Conservation (phyloP, 2,797 vertebrate genomes). For the Columba guinea region DNA sequence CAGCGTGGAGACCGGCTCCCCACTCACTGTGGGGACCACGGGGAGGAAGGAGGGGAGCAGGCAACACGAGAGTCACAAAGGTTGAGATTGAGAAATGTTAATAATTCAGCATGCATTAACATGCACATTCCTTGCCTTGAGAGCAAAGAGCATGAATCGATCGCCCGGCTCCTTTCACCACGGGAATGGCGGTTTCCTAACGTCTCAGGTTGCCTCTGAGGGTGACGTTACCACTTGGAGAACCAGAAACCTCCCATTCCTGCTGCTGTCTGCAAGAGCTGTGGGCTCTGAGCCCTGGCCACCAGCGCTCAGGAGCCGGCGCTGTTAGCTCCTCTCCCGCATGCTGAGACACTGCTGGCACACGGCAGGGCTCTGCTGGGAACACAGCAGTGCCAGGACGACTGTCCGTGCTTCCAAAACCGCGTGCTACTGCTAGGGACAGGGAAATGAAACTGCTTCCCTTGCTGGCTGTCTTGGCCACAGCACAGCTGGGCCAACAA, state of each 20-base stretch:
- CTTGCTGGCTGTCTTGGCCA: neutral
- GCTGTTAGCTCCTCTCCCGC: neutral
- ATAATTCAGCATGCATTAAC: slow-evolving; percentile 77
- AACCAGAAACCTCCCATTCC: neutral
- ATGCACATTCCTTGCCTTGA: slow-evolving; percentile 61
- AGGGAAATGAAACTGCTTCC: neutral
- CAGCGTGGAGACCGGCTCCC: neutral
- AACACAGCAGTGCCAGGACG: neutral
- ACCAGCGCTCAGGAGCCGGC: neutral
- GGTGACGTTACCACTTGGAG: slow-evolving; percentile 39
- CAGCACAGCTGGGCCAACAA: neutral
- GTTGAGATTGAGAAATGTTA: slow-evolving; percentile 48
- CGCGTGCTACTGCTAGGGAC: fast-evolving
- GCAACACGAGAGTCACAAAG: slow-evolving; percentile 20
- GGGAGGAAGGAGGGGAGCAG: neutral
- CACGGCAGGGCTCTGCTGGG: neutral
- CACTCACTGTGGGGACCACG: neutral
- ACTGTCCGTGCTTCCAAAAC: neutral
- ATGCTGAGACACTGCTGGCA: neutral
- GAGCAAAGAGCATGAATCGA: slow-evolving; percentile 58
- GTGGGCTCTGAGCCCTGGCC: neutral
- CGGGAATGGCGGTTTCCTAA: slow-evolving; percentile 24
- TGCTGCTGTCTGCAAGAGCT: neutral
- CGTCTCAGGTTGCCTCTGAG: slow-evolving; percentile 24
- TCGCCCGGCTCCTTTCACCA: slow-evolving; percentile 40